Conservation (phyloP, 2,113 vertebrate genomes). For the Anser cygnoides region DNA sequence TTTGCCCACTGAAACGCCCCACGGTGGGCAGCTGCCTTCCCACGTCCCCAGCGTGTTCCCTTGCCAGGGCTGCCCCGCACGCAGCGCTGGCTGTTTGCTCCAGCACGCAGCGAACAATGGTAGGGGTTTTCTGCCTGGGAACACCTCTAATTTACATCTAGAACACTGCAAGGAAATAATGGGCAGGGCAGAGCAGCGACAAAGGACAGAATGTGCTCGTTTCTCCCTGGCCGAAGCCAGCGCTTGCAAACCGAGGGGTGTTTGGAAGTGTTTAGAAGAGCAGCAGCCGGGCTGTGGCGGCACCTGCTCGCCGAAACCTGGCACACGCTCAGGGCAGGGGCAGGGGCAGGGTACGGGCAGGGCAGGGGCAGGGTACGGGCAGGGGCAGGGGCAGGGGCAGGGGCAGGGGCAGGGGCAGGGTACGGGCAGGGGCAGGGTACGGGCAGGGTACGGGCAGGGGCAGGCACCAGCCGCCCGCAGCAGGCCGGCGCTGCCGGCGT, state of each 20-base stretch:
- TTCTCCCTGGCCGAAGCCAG: background rate
- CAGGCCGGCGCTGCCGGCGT: too few species aligned
- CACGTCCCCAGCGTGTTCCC: background rate
- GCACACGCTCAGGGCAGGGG: background rate
- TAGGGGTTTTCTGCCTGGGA: background rate
- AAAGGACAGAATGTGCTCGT: background rate
- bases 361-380: background rate
- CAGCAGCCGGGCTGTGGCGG: background rate
- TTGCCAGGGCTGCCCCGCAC: background rate
- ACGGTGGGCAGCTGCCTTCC: background rate
- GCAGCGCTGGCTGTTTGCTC: background rate
- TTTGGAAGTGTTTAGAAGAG: background rate
- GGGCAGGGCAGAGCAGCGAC: background rate
- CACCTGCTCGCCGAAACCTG: background rate
- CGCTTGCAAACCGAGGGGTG: background rate
- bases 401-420: too few species aligned
- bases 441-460: background rate
- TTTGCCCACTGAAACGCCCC: background rate
- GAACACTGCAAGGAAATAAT: background rate
- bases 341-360: background rate
- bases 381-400: background rate
- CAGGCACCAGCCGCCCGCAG: background rate
- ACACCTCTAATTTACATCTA: background rate
- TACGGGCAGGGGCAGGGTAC: too few species aligned
- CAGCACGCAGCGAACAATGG: accelerated